phyloP scores from a whole-genome alignment of 2,888 invertebrate species.

The Cantharis lateralis region DNA sequence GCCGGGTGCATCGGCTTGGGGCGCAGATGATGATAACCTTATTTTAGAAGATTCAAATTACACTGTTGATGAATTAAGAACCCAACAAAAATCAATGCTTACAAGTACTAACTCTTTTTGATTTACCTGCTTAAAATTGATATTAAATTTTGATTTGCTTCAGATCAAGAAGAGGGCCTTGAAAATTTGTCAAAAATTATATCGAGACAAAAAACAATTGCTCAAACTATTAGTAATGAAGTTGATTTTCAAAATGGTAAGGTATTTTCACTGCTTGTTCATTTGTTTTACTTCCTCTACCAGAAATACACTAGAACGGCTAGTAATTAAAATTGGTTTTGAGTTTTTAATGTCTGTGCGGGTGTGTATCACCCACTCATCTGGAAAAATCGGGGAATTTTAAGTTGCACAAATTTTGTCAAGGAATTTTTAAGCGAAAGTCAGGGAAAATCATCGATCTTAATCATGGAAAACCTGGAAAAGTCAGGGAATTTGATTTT shows the following conservation, averaged over 20 bases:
- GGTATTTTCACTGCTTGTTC: conserved; percentile 8
- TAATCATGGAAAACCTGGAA: too few species aligned
- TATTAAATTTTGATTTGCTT: conserved; percentile 35
- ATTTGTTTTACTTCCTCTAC: not conserved
- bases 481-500: too few species aligned
- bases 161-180: conserved; percentile 77
- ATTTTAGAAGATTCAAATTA: conserved; percentile 52
- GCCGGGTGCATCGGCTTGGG: conserved; percentile 54
- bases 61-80: conserved; percentile 59
- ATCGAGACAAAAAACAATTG: conserved; percentile 75
- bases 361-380: too few species aligned
- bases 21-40: conserved; percentile 56
- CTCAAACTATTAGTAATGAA: conserved; percentile 73
- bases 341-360: too few species aligned
- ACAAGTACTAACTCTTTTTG: conserved; percentile 56
- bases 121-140: not conserved
- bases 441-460: too few species aligned
- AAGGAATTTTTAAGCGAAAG: too few species aligned
- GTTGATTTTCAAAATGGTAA: conserved; percentile 79
- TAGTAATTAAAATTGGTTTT: too few species aligned
- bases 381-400: too few species aligned
- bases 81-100: conserved; percentile 64
- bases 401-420: too few species aligned
- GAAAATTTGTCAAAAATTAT: conserved; percentile 76
- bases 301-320: too few species aligned